phyloP scores from a whole-genome alignment of 1,140 invertebrate genomes.

The Chironomus striatipennis region DNA sequence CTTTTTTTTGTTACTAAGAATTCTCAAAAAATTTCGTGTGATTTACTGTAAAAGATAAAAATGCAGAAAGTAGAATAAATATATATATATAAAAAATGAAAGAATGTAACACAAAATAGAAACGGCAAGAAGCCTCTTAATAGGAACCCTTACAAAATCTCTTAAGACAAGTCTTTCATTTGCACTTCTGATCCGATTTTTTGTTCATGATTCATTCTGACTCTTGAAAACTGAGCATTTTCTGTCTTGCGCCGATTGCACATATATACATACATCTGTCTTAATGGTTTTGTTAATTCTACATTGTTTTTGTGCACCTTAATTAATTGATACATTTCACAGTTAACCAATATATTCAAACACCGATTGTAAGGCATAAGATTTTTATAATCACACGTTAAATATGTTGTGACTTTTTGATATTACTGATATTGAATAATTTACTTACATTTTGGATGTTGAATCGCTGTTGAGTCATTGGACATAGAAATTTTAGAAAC shows the following conservation, averaged over 20 bases:
- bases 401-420: too few relatives aligned
- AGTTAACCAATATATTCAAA: constrained; percentile 3
- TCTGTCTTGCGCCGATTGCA: neutral
- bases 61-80: neutral
- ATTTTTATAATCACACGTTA: too few relatives aligned
- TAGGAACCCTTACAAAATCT: too few relatives aligned
- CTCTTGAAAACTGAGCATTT: neutral
- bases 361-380: too few relatives aligned
- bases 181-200: constrained; percentile 5
- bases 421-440: too few relatives aligned
- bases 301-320: neutral
- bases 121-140: neutral
- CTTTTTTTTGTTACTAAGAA: neutral
- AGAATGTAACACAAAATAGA: constrained; percentile 14
- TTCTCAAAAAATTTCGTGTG: constrained; percentile 17
- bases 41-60: constrained; percentile 18
- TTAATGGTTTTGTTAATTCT: too few relatives aligned
- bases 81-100: neutral
- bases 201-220: constrained; percentile 13
- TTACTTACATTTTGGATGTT: too few relatives aligned
- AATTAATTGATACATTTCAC: constrained; percentile 10
- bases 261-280: too few relatives aligned
- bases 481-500: neutral
- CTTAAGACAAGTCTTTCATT: neutral
- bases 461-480: too few relatives aligned